Evolutionary conservation across 37 sponge, comb jelly and placozoan species (phyloP).

Genomic region (Oopsacas minuta): DNA sequence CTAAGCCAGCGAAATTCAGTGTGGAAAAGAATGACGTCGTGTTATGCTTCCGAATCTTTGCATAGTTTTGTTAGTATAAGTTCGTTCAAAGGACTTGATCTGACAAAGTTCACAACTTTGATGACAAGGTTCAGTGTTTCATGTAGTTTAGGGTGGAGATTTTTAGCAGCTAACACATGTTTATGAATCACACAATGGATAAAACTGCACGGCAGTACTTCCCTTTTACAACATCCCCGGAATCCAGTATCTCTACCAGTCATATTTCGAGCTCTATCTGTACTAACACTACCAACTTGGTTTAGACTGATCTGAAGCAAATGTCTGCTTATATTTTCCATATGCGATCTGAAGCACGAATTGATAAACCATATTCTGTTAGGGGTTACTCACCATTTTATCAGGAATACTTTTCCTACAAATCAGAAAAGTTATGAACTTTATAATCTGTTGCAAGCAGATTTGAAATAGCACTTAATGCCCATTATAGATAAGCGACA

Average conservation of each 20-base stretch:
- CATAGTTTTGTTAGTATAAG: background rate
- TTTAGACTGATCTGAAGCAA: too few species aligned
- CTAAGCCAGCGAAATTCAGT: slow-evolving; percentile 12
- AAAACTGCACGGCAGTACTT: background rate
- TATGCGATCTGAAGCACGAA: too few species aligned
- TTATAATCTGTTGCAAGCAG: too few species aligned
- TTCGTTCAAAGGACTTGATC: slow-evolving; percentile 3
- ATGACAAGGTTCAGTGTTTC: background rate
- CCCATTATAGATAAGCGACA: too few species aligned
- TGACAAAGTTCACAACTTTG: background rate
- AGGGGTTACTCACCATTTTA: too few species aligned
- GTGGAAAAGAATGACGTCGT: slow-evolving; percentile 5
- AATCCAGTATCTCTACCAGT: slow-evolving; percentile 19
- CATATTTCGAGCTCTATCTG: slow-evolving; percentile 18
- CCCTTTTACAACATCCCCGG: slow-evolving; percentile 12
- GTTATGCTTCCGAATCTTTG: slow-evolving; percentile 7
- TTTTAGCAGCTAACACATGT: background rate
- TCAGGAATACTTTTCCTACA: too few species aligned
- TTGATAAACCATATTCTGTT: too few species aligned
- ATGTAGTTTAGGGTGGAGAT: background rate
- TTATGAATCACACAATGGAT: slow-evolving; percentile 8
- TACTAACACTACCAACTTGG: slow-evolving; percentile 8
- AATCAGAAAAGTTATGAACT: too few species aligned
- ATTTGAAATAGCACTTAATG: too few species aligned
- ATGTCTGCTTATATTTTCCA: too few species aligned